Base-by-base conservation (phyloP, 2,888 invertebrate genomes). In the Caenorhabditis auriculariae region DNA sequence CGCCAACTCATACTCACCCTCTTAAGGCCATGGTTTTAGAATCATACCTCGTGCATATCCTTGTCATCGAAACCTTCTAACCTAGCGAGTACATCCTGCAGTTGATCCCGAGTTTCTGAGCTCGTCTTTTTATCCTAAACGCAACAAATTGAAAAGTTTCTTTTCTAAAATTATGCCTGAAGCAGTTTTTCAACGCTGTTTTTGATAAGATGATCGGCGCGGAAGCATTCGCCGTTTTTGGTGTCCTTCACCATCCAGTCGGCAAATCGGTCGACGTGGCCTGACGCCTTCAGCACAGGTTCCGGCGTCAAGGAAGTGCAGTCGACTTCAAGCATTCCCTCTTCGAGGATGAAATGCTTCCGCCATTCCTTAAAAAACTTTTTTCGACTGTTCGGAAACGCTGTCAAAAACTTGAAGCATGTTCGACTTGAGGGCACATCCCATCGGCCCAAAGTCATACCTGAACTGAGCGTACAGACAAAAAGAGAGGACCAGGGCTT, bases 201-300 rank as follows among this genome's bases (percentile, higher is more conserved):
- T 85, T 98, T 96, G 69, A 98, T 96, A 52, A 99, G 86, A 85
- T 99, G 98, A 83, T 99, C 98, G 52, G 96, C 86, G 37, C 98
- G 87, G 83, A 95, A 98, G 81, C 98, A 99, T 82, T 99, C 98
- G 5, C 98, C 98, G 69, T 88, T 91, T 82, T 91, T 90, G 0
- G 88, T 80, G 85, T 99, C 98, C 83, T 98, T 99, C 0, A 96
- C 95, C 98, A 99, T 99, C 58, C 93, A 88, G 85, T 99, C 98
- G 45, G 96, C 94, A 86, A 99, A 99, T 56, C 96, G 87, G 79
- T 98, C 98, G 0, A 98, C 96, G 84, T 99, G 98, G 0, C 98
- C 98, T 5, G 96, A 98, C 19, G 98, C 94, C 88, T 93, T 94
- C 9, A 98, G 85, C 1, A 99, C 96, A 12, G 91, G 88, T 82